phyloP scores from a whole-genome alignment of 2,113 vertebrate species.

The Symphodus melops region DNA sequence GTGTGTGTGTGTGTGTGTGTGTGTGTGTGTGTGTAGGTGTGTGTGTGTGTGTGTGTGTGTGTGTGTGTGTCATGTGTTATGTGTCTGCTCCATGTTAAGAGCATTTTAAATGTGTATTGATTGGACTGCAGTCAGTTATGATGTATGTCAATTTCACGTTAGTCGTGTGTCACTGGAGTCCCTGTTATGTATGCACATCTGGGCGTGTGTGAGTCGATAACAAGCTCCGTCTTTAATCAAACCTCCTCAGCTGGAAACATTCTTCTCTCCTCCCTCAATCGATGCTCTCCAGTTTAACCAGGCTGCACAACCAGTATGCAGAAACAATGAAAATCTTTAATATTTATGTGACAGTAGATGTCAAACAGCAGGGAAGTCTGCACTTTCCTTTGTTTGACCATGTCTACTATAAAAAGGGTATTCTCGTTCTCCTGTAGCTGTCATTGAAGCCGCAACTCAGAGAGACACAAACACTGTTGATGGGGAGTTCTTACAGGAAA shows the following conservation, averaged over 20 bases:
- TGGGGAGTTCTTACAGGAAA: background rate
- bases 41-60: background rate
- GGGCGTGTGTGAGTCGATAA: constrained; percentile 48
- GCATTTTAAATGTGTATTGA: constrained; percentile 73
- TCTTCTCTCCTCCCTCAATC: constrained; percentile 44
- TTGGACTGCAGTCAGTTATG: constrained; percentile 43
- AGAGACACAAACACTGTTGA: background rate
- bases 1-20: constrained; percentile 14
- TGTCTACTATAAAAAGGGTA: background rate
- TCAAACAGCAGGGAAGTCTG: constrained; percentile 25
- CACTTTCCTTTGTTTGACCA: constrained; percentile 10
- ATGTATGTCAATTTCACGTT: constrained; percentile 59
- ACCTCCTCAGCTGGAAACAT: constrained; percentile 54
- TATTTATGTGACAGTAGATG: constrained; percentile 36
- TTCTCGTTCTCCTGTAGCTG: background rate
- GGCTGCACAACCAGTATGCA: constrained; percentile 26
- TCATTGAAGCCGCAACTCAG: background rate
- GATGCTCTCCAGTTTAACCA: constrained; percentile 46
- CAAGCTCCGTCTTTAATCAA: constrained; percentile 58
- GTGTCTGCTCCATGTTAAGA: constrained; percentile 53
- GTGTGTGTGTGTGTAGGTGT: constrained; percentile 29
- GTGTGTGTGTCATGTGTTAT: constrained; percentile 18
- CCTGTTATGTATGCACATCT: constrained; percentile 25
- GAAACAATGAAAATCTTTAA: constrained; percentile 23
- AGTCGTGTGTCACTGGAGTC: constrained; percentile 22